Evolutionary conservation across 2,113 vertebrate genomes (phyloP).

Genomic region (Solea senegalensis): DNA sequence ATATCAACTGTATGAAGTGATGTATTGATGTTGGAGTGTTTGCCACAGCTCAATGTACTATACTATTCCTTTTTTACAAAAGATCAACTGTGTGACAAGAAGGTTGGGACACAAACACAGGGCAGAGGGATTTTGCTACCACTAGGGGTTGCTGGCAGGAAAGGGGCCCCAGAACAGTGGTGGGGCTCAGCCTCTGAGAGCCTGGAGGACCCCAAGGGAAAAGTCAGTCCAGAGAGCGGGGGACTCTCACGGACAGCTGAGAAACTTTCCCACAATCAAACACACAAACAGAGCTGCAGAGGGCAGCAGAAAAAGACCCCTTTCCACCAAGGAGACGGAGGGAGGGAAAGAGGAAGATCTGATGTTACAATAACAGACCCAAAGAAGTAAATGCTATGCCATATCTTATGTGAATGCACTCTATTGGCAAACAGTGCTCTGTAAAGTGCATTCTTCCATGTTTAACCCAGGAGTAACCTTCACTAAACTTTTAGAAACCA

Average conservation of each 20-base stretch:
- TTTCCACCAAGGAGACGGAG: conserved; percentile 45
- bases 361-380: conserved; percentile 64
- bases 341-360: conserved; percentile 27
- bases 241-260: conserved; percentile 79
- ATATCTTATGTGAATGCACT: conserved; percentile 25
- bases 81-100: conserved; percentile 27
- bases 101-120: conserved; percentile 8
- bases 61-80: conserved; percentile 8
- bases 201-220: conserved; percentile 72
- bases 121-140: conserved; percentile 22
- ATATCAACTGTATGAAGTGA: conserved; percentile 49
- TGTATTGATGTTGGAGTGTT: conserved; percentile 52
- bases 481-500: conserved; percentile 27
- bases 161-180: conserved; percentile 36
- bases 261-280: conserved; percentile 84
- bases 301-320: conserved; percentile 65
- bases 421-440: conserved; percentile 12
- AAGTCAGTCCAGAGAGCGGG: conserved; percentile 65
- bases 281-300: conserved; percentile 75
- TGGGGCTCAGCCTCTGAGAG: conserved; percentile 45
- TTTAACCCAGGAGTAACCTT: conserved; percentile 45
- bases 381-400: conserved; percentile 47
- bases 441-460: conserved; percentile 11
- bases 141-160: conserved; percentile 56
- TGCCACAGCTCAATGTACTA: not conserved